A percentile compares a stretch with the other conserved stretches of the same genome.
Conservation (phyloP, 2,113 vertebrate genomes). For the Triplophysa dalaica region DNA sequence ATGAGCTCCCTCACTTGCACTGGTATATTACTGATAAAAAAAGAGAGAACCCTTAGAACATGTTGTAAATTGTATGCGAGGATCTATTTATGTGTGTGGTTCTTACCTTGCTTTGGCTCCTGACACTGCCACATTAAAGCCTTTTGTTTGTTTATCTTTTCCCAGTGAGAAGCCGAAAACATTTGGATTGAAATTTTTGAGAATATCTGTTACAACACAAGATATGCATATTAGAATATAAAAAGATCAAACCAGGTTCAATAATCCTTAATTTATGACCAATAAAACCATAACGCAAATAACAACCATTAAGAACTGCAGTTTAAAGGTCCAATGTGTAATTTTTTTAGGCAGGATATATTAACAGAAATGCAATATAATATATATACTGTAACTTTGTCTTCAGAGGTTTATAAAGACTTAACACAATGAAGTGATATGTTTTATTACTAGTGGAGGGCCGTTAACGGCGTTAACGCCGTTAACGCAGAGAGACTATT, state of each 20-base stretch:
- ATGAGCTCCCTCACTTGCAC: constrained; percentile 78
- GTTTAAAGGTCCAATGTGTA: no score
- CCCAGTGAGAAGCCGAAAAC: constrained; percentile 83
- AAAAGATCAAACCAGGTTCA: background rate
- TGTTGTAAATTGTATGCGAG: background rate
- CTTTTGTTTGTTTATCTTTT: constrained; percentile 58
- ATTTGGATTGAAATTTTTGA: constrained; percentile 86
- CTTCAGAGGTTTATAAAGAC: no score
- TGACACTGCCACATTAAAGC: constrained; percentile 80
- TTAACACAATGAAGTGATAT: no score
- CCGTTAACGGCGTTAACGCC: no score
- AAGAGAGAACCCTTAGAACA: background rate
- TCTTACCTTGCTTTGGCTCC: constrained; percentile 82
- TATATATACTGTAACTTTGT: no score
- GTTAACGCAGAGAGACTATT: no score
- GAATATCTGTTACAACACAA: constrained; percentile 78
- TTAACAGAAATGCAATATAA: no score
- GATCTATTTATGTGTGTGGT: background rate
- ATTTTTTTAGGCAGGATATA: no score
- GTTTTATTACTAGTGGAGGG: no score
- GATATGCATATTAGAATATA: background rate
- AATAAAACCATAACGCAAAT: background rate
- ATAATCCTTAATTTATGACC: background rate
- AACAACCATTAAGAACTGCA: no score
- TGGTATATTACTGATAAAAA: constrained; percentile 76